Conservation (phyloP, 2,888 invertebrate genomes). For the Perithous albicinctus region DNA sequence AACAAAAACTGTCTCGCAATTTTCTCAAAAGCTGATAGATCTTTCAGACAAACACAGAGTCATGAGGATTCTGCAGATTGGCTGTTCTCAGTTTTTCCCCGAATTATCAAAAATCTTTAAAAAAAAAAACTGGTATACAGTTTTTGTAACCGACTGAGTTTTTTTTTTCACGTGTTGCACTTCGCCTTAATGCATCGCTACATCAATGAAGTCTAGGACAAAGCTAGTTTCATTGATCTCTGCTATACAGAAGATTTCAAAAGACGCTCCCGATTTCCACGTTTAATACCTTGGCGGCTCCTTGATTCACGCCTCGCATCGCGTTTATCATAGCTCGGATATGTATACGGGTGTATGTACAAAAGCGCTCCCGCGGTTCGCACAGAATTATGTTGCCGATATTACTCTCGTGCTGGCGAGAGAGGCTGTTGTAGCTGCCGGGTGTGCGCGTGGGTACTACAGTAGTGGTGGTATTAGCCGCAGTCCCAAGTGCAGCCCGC, state of each 20-base stretch:
- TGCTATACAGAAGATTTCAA: background rate
- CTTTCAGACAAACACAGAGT: too few species aligned
- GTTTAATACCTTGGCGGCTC: constrained; percentile 5
- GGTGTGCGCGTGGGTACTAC: constrained; percentile 30
- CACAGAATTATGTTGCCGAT: constrained; percentile 66
- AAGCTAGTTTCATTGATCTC: background rate
- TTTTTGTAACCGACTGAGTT: too few species aligned
- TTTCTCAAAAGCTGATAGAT: too few species aligned
- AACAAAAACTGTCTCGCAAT: too few species aligned
- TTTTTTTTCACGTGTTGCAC: too few species aligned
- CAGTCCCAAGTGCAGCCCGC: constrained; percentile 45
- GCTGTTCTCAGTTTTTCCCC: too few species aligned
- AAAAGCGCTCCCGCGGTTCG: constrained; percentile 44
- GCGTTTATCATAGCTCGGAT: constrained; percentile 15
- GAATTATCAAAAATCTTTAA: too few species aligned
- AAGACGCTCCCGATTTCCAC: background rate
- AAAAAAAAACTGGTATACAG: too few species aligned
- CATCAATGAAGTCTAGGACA: too few species aligned
- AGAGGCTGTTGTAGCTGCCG: constrained; percentile 46
- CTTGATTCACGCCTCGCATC: constrained; percentile 20
- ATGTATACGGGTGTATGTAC: constrained; percentile 20
- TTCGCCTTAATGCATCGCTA: too few species aligned
- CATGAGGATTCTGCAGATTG: too few species aligned
- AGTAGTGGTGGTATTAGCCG: constrained; percentile 43
- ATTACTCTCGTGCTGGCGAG: constrained; percentile 36